These are phyloP conservation scores for Cataglyphis altisquamis DNA, from an alignment of 2,888 invertebrate species.

Conservation along the genomic window DNA sequence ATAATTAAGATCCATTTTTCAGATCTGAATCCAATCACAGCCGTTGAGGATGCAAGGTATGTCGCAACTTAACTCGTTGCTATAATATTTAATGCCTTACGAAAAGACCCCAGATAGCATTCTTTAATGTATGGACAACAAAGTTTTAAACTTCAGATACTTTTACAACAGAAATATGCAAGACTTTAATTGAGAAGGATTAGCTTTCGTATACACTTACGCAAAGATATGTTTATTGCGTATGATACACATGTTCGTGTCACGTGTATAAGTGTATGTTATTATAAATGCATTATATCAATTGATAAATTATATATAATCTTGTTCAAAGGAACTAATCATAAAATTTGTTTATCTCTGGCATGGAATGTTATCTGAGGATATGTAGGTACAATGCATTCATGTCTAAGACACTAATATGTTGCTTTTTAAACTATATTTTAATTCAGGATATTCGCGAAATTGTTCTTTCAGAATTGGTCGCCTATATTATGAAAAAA, in stretches of 20 bases:
- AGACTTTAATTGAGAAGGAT: background rate
- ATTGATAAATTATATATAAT: background rate
- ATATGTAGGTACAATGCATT: constrained; percentile 27
- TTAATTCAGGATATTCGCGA: constrained; percentile 13
- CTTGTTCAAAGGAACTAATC: background rate
- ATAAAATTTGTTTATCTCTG: constrained; percentile 10
- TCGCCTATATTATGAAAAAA: background rate
- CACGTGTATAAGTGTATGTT: constrained; percentile 1
- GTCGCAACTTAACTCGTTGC: constrained; percentile 64
- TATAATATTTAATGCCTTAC: constrained; percentile 66
- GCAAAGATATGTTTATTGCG: constrained; percentile 45
- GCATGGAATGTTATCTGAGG: constrained; percentile 43
- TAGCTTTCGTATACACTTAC: constrained; percentile 20
- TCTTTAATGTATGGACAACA: constrained; percentile 17
- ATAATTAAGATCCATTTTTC: constrained; percentile 59
- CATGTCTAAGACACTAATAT: constrained; percentile 42
- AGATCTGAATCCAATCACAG: constrained; percentile 79
- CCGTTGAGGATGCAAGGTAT: constrained; percentile 78
- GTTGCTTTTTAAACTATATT: constrained; percentile 32
- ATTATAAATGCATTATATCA: constrained; percentile 18
- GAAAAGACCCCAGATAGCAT: constrained; percentile 64
- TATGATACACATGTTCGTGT: constrained; percentile 40
- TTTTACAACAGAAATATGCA: constrained; percentile 20
- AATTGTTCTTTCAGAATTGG: constrained; percentile 2
- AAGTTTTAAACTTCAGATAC: background rate